Evolutionary conservation across 2,888 invertebrate species (phyloP), one percentile per base, ranked within the genome.

Genomic region (Mellilla xanthometata): DNA sequence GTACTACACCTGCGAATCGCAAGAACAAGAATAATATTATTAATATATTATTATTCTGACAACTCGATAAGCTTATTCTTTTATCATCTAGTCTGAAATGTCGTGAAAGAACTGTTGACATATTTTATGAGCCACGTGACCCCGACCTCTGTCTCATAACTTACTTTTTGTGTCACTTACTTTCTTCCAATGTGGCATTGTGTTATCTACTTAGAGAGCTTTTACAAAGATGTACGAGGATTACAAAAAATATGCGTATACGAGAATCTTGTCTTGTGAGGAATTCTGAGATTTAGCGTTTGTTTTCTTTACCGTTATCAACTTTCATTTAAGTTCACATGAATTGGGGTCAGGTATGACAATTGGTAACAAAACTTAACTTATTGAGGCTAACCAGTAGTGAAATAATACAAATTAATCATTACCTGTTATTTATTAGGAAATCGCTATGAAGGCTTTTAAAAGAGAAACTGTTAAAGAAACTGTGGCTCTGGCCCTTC

Each of bases 401-500:
- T n/a, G n/a, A n/a, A 24, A 56, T 54, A 61, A 53, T 47, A 47
- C 54, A 56, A 58, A 66, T 68, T 60, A 69, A 65, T 65, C 58
- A 63, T n/a, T 62, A 42, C 61, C 55, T 58, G 26, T 49, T 29
- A 29, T 45, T 49, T 29, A 29, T 45, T 47, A 29, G 41, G 41
- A 36, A 47, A 23, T 33, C 13, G 12, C 12, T 22, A 1, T n/a
- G 11, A 19, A 49, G 48, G 52, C 44, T 52, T 52, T 65, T 66
- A 38, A 33, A 6, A 11, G 7, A 34, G 67, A 58, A 58, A 55
- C 49, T 60, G 55, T 55, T 73, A 72, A 71, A 68, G 66, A 70
- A 68, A 72, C 40, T 32, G 47, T 48, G 56, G 55, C 59, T 63
- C 59, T 58, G 57, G 60, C 54, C 38, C 53, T 33, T 39, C 41